phyloP scores from a whole-genome alignment of 2,113 vertebrate genomes.

The Microcebus griseorufus region DNA sequence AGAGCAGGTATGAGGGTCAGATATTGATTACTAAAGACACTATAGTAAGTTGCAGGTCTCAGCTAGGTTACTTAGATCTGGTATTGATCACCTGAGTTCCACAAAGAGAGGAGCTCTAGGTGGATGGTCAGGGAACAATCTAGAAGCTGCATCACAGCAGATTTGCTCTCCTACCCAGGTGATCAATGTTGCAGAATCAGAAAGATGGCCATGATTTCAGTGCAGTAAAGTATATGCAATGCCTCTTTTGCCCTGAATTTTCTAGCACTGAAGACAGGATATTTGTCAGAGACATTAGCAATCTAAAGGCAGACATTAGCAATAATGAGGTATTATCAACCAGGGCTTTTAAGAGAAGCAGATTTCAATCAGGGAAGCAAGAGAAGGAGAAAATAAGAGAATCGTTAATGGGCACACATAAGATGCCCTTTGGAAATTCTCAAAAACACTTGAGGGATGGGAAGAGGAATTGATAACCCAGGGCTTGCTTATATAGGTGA shows the following conservation, averaged over 20 bases:
- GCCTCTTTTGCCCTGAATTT: background rate
- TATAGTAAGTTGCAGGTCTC: background rate
- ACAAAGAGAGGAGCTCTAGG: background rate
- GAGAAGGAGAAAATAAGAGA: background rate
- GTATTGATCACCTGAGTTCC: background rate
- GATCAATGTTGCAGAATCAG: background rate
- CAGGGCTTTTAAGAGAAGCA: background rate
- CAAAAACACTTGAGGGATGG: background rate
- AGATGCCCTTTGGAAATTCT: background rate
- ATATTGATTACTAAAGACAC: background rate
- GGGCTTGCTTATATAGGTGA: background rate
- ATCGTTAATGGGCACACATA: background rate
- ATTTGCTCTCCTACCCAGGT: background rate
- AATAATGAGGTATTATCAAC: background rate
- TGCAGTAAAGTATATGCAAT: background rate
- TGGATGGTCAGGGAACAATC: background rate
- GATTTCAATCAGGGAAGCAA: background rate
- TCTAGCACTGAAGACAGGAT: background rate
- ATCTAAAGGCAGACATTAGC: background rate
- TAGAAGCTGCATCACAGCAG: background rate
- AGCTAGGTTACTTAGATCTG: background rate
- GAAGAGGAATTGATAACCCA: background rate
- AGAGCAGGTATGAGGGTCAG: background rate
- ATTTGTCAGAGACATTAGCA: background rate
- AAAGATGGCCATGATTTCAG: background rate